A percentile compares a stretch with the other conserved stretches of the same genome.
Evolutionary conservation across 2,888 invertebrate genomes (phyloP).

Genomic region (Netelia fuscicornis): DNA sequence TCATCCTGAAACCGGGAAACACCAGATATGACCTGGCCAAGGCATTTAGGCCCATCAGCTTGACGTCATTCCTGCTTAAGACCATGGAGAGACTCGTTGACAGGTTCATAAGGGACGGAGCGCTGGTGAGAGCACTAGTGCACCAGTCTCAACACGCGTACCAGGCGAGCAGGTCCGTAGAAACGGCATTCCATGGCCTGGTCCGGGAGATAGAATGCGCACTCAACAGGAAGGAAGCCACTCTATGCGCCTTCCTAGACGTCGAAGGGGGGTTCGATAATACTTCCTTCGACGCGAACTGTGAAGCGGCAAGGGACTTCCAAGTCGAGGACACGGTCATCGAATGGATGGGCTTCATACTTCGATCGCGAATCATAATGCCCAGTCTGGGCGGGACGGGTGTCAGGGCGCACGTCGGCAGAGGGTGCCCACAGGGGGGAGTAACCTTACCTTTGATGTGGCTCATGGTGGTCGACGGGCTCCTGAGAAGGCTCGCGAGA

Average conservation of each 20-base stretch:
- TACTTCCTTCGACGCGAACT: conserved; percentile 6
- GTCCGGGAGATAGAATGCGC: conserved; percentile 39
- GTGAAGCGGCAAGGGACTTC: conserved; percentile 27
- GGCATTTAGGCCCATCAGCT: background rate
- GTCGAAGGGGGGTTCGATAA: conserved; percentile 67
- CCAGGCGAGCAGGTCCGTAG: background rate
- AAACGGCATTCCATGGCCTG: conserved; percentile 49
- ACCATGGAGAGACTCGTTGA: conserved; percentile 71
- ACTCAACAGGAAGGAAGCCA: conserved; percentile 13
- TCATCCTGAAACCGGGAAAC: no score
- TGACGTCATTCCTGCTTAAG: background rate
- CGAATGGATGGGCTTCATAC: conserved; percentile 46
- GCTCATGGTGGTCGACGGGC: no score
- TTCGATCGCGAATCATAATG: background rate
- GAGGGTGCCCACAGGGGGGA: conserved; percentile 54
- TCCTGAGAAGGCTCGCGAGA: no score
- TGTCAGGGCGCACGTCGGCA: conserved; percentile 18
- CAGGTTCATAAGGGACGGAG: conserved; percentile 64
- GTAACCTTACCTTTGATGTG: conserved; percentile 56
- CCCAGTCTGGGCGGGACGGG: conserved; percentile 20
- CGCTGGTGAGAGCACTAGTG: conserved; percentile 47
- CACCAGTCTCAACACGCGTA: conserved; percentile 65
- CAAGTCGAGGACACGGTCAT: conserved; percentile 11
- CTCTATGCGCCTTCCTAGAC: conserved; percentile 63
- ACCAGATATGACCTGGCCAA: no score